Percentiles rank a stretch among this genome's conserved stretches.
Evolutionary conservation across 2,797 vertebrate genomes (phyloP).

Genomic region (Mus minutoides): DNA sequence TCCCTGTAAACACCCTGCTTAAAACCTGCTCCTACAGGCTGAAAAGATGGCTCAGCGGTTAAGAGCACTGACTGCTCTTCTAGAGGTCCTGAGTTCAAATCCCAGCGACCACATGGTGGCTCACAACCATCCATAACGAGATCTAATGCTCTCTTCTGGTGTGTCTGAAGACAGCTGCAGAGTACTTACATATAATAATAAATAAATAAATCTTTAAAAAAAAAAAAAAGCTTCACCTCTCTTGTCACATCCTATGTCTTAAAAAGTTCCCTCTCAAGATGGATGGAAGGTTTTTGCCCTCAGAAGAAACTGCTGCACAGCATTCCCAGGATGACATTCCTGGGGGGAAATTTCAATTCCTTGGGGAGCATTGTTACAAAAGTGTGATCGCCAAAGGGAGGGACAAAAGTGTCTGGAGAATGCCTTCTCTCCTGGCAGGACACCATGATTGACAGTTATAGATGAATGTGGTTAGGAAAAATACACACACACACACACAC

Average conservation of each 20-base stretch:
- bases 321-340: neutral
- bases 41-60: too few species aligned
- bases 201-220: too few species aligned
- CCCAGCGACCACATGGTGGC: too few species aligned
- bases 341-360: too few species aligned
- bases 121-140: too few species aligned
- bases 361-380: neutral
- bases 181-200: too few species aligned
- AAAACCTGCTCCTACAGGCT: neutral
- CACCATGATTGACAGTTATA: conserved; percentile 14
- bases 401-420: neutral
- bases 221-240: neutral
- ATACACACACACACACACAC: too few species aligned
- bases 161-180: too few species aligned
- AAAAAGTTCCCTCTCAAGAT: neutral
- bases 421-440: neutral
- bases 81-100: too few species aligned
- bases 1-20: neutral
- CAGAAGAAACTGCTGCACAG: neutral
- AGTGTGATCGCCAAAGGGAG: neutral
- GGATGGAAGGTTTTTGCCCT: neutral
- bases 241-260: neutral
- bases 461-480: conserved; percentile 53
- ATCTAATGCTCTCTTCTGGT: too few species aligned
- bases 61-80: too few species aligned